A percentile compares a stretch with the other conserved stretches of the same genome.
These are phyloP conservation scores for Polydrusus pterygomalis DNA, from an alignment of 2,888 invertebrate species.

Conservation along the genomic window DNA sequence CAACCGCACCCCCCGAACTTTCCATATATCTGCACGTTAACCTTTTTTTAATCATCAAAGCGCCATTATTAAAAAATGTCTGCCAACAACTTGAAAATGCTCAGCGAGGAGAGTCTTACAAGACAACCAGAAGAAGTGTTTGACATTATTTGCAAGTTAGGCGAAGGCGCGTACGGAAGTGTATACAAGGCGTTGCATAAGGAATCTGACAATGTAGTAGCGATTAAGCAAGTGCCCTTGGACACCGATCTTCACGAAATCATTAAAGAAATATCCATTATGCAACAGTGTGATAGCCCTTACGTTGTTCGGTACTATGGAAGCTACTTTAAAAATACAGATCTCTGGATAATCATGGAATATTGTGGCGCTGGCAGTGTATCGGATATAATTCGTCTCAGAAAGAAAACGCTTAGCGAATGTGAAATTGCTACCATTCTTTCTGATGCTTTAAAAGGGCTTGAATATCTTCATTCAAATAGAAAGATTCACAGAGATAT, in stretches of 20 bases:
- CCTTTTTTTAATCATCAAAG: neutral
- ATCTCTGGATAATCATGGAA: constrained; percentile 99
- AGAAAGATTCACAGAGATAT: constrained; percentile 64
- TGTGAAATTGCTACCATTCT: constrained; percentile 63
- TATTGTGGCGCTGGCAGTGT: constrained; percentile 99
- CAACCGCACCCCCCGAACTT: neutral
- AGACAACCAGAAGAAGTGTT: constrained; percentile 99
- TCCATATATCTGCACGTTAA: neutral
- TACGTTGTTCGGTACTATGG: constrained; percentile 99
- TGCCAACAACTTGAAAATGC: constrained; percentile 81
- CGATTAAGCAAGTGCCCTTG: constrained; percentile 99
- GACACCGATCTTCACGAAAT: constrained; percentile 99
- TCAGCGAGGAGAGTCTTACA: constrained; percentile 97
- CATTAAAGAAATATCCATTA: constrained; percentile 99
- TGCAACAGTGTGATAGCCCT: constrained; percentile 99
- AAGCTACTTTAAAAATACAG: constrained; percentile 99
- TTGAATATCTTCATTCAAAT: constrained; percentile 63
- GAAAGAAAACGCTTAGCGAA: constrained; percentile 81
- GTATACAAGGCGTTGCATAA: constrained; percentile 99
- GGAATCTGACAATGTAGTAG: constrained; percentile 95
- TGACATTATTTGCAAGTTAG: constrained; percentile 98
- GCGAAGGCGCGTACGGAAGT: constrained; percentile 98
- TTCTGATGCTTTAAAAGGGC: constrained; percentile 62
- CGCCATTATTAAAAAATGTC: constrained; percentile 50
- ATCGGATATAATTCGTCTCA: constrained; percentile 97